A percentile compares a stretch with the other conserved stretches of the same genome.
phyloP scores from a whole-genome alignment of 2,797 vertebrate genomes.

The Characodon lateralis region DNA sequence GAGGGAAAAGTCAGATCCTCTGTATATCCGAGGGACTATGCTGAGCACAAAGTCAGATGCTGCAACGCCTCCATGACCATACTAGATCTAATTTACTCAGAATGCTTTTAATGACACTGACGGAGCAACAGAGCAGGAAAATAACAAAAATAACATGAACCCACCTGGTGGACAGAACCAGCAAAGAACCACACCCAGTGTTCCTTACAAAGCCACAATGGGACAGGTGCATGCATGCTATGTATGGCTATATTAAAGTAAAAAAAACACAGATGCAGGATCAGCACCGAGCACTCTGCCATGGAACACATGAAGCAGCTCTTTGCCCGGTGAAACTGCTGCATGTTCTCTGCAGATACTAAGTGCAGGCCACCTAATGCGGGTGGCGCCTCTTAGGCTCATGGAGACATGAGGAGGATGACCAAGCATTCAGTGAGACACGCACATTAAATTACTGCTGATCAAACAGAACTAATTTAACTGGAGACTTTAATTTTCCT shows the following conservation, averaged over 20 bases:
- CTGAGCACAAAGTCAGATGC: too few species aligned
- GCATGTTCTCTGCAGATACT: slow-evolving; percentile 32
- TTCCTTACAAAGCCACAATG: neutral
- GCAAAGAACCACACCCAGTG: neutral
- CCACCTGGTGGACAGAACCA: neutral
- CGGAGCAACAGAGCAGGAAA: neutral
- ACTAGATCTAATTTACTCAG: neutral
- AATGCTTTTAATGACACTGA: neutral
- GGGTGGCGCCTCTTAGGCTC: slow-evolving; percentile 31
- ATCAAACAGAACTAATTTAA: slow-evolving; percentile 30
- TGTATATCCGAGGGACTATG: neutral
- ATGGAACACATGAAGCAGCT: neutral
- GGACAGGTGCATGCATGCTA: neutral
- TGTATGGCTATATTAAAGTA: neutral
- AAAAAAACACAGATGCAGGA: neutral
- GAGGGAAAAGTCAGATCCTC: neutral
- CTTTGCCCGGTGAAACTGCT: slow-evolving; percentile 1
- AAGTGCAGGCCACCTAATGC: slow-evolving; percentile 8
- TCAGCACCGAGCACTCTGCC: neutral
- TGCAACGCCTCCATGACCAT: neutral
- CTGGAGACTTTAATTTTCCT: slow-evolving; percentile 23
- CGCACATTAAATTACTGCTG: slow-evolving; percentile 48
- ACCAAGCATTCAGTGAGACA: slow-evolving; percentile 42
- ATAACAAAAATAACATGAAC: neutral
- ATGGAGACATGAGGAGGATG: slow-evolving; percentile 32